Evolutionary conservation across 2,888 invertebrate genomes (phyloP).

Genomic region (Yponomeuta cagnagella): DNA sequence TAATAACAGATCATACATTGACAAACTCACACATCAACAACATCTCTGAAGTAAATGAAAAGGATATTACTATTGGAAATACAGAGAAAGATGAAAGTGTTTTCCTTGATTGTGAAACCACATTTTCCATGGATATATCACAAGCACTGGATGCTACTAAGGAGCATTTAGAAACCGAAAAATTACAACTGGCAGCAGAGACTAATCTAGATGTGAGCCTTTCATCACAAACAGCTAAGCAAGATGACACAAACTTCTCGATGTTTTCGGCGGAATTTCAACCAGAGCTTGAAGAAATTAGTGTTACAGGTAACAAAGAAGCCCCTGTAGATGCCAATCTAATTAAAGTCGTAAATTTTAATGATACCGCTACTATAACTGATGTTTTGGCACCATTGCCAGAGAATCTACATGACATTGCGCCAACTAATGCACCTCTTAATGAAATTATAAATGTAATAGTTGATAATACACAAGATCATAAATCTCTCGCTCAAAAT

Average conservation of each 20-base stretch:
- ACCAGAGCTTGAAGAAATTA: constrained; percentile 2
- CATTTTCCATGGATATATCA: constrained; percentile 47
- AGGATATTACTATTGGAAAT: constrained; percentile 27
- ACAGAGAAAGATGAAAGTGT: constrained; percentile 47
- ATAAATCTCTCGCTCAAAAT: not conserved
- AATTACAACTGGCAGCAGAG: not conserved
- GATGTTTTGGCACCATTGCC: constrained; percentile 6
- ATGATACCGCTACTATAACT: not conserved
- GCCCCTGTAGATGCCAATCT: constrained; percentile 12
- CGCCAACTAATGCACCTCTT: not conserved
- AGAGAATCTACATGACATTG: constrained; percentile 1
- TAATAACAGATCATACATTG: constrained; percentile 36
- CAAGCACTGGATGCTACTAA: constrained; percentile 17
- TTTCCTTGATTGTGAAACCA: constrained; percentile 65
- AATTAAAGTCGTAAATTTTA: not conserved
- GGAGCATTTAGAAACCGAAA: constrained; percentile 15
- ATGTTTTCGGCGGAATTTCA: not conserved
- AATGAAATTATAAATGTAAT: not conserved
- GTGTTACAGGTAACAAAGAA: constrained; percentile 1
- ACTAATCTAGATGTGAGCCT: not conserved
- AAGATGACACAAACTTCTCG: constrained; percentile 16
- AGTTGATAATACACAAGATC: not conserved
- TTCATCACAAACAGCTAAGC: constrained; percentile 17
- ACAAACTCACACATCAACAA: constrained; percentile 28
- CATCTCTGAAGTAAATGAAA: constrained; percentile 21